Evolutionary conservation across 2,797 vertebrate genomes (phyloP), one percentile per base, ranked within the genome.

Genomic region (Craterocephalus amniculus): DNA sequence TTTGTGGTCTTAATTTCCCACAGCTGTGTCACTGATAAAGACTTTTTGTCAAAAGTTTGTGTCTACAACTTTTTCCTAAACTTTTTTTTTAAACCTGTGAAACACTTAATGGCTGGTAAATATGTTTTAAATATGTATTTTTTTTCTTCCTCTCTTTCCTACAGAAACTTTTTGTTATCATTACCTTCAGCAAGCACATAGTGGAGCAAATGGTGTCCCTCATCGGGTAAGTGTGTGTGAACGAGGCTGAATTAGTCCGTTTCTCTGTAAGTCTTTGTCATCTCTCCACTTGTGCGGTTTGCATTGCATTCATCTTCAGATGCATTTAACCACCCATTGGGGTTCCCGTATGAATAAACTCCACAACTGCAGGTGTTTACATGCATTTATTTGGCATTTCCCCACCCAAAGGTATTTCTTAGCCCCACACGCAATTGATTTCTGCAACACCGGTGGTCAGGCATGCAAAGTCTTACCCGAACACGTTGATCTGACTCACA

Each of bases 181-280:
- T 99, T 83, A 98, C 97, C 61, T 99, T 99, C 96, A 99, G 98
- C 95, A 99, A 96, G 91, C 98, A 99, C 93, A 99, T 99, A 92
- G 97, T 99, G 94, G 96, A 98, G 88, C 97, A 99, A 94, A 99
- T 99, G 96, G 97, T 99, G 89, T 94, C 96, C 75, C 95, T 99
- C 86, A 97, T 99, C 31, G 98, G 98, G 97, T 99, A 93, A 97
- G 97, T 96, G 48, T 67, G 10, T 6, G 16, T 67, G 59, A 20
- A 45, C 60, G 4, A 48, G 16, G 48, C 20, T 18, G 55, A 20
- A 43, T 72, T 38, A 31, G 45, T 78, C 16, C 14, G 27, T 18
- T 68, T 18, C 26, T 70, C 38, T 48, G 29, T 67, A 20, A 7
- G 70, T 80, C 70, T 61, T 70, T 45, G 63, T 80, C 48, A 60